A percentile compares a stretch with the other conserved stretches of the same genome.
These are phyloP conservation scores for Eupithecia centaureata DNA, from an alignment of 2,888 invertebrate species.

Conservation along the genomic window DNA sequence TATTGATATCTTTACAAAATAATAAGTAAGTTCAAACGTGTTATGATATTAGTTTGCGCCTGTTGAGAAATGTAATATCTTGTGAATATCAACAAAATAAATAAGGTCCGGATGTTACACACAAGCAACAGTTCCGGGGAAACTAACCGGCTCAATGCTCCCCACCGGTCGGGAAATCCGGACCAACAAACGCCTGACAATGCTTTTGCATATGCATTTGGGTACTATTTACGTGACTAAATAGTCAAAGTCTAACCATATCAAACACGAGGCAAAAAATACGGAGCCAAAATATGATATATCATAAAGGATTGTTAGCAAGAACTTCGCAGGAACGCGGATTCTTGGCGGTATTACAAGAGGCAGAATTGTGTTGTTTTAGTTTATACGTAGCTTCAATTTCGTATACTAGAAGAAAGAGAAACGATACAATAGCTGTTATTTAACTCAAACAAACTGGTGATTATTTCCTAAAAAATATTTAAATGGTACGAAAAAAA, in stretches of 20 bases:
- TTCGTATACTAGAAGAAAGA: neutral
- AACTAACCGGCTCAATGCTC: conserved; percentile 22
- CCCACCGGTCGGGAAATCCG: conserved; percentile 22
- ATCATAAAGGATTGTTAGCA: neutral
- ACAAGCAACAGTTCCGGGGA: conserved; percentile 37
- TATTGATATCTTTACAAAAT: too few relatives aligned
- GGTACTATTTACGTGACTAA: conserved; percentile 13
- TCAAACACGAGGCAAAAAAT: too few relatives aligned
- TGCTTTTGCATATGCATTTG: conserved; percentile 13
- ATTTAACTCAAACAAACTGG: neutral
- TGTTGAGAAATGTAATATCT: neutral
- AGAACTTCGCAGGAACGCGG: neutral
- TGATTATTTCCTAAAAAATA: conserved; percentile 5
- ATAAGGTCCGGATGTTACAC: conserved; percentile 29
- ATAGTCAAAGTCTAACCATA: too few relatives aligned
- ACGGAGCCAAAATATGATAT: neutral
- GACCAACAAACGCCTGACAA: conserved; percentile 15
- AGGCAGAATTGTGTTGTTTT: neutral
- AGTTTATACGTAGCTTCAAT: neutral
- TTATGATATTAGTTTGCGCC: neutral
- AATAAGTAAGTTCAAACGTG: neutral
- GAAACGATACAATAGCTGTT: neutral
- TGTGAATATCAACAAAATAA: neutral
- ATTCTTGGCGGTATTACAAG: neutral
- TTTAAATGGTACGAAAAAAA: conserved; percentile 6